phyloP scores from a whole-genome alignment of 2,888 invertebrate genomes.

The Microdon myrmicae region DNA sequence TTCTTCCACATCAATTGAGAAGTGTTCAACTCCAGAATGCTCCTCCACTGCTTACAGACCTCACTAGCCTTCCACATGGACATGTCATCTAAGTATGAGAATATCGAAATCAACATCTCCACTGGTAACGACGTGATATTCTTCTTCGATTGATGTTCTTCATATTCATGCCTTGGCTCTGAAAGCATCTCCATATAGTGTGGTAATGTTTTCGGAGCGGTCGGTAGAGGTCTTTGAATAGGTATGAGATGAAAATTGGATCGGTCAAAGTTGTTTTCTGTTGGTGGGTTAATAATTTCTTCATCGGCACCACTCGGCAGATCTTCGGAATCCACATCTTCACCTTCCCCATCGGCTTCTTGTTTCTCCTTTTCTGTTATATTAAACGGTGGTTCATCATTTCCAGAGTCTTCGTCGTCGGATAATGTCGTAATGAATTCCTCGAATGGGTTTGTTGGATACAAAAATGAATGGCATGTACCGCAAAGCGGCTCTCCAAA shows the following conservation, averaged over 20 bases:
- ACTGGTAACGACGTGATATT: conserved; percentile 61
- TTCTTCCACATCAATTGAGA: conserved; percentile 83
- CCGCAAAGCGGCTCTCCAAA: conserved; percentile 91
- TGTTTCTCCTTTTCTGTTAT: conserved; percentile 61
- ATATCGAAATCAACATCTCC: conserved; percentile 84
- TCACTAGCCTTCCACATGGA: conserved; percentile 89
- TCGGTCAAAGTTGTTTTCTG: conserved; percentile 54
- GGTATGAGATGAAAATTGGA: conserved; percentile 55
- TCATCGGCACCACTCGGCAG: conserved; percentile 39
- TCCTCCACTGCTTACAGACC: conserved; percentile 87
- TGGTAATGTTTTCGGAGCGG: conserved; percentile 61
- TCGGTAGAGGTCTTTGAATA: conserved; percentile 59
- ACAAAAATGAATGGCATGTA: conserved; percentile 92
- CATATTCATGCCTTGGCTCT: conserved; percentile 58
- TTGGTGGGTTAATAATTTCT: conserved; percentile 23
- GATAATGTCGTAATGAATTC: conserved; percentile 70
- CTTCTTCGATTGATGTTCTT: conserved; percentile 53
- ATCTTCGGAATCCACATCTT: conserved; percentile 56
- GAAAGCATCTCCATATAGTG: conserved; percentile 62
- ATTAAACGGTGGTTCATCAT: conserved; percentile 81
- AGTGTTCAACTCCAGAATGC: conserved; percentile 81
- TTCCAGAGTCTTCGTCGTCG: conserved; percentile 93
- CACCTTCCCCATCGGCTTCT: conserved; percentile 59
- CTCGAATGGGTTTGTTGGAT: conserved; percentile 73
- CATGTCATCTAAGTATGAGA: conserved; percentile 90